Evolutionary conservation across 1,140 invertebrate species (phyloP).

Genomic region (Thaumetopoea pityocampa): DNA sequence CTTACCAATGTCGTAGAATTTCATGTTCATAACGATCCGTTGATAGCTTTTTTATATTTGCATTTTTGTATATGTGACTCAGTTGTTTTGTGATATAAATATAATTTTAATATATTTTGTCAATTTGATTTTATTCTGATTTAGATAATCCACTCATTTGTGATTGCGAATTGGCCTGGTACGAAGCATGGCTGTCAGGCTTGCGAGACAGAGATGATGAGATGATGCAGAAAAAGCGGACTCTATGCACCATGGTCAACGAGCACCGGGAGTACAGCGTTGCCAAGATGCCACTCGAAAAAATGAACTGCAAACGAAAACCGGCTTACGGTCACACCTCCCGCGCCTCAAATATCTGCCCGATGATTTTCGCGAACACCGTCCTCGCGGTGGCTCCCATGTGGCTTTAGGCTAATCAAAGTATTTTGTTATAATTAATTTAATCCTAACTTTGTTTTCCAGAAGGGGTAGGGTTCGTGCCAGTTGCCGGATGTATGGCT

Average conservation of each 20-base stretch:
- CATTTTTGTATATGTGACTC: not conserved
- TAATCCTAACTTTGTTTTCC: constrained; percentile 36
- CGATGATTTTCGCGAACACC: constrained; percentile 30
- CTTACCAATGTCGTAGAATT: too few species aligned
- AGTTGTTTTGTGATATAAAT: not conserved
- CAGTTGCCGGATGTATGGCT: constrained; percentile 70
- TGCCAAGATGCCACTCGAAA: constrained; percentile 86
- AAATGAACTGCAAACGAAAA: constrained; percentile 87
- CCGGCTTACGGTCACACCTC: constrained; percentile 51
- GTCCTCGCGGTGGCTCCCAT: constrained; percentile 35
- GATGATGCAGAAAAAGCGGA: constrained; percentile 90
- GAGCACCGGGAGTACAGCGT: constrained; percentile 89
- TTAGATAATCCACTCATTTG: constrained; percentile 92
- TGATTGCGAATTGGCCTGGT: constrained; percentile 92
- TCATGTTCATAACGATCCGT: not conserved
- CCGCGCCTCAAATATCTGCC: constrained; percentile 26
- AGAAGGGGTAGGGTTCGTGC: constrained; percentile 44
- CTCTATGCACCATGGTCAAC: constrained; percentile 84
- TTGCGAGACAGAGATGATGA: constrained; percentile 87
- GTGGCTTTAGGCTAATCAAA: constrained; percentile 41
- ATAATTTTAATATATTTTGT: constrained; percentile 9
- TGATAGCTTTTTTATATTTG: not conserved
- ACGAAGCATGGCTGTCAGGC: constrained; percentile 85
- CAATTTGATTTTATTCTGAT: constrained; percentile 10
- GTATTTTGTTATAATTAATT: constrained; percentile 24